phyloP scores from a whole-genome alignment of 2,113 vertebrate genomes.

The Neotragus moschatus region DNA sequence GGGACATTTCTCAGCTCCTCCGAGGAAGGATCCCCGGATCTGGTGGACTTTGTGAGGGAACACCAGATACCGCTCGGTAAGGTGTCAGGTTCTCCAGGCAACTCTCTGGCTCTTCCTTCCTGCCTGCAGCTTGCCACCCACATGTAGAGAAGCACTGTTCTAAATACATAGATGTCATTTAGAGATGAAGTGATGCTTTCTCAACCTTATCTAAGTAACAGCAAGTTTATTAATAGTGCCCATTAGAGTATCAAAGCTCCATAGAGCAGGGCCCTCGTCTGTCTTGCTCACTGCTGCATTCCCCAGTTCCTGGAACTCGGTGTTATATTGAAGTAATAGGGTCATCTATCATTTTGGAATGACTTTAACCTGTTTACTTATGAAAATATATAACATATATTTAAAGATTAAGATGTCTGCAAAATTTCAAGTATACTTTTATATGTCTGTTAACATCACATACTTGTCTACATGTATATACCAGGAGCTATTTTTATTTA shows the following conservation, averaged over 20 bases:
- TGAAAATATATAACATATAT: constrained; percentile 34
- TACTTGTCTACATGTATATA: background rate
- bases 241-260: background rate
- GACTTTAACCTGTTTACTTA: background rate
- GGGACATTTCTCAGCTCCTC: constrained; percentile 91
- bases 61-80: constrained; percentile 92
- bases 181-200: constrained; percentile 28
- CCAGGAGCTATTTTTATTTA: background rate
- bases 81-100: background rate
- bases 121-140: background rate
- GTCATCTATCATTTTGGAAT: constrained; percentile 32
- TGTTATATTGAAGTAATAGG: background rate
- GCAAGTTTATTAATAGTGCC: background rate
- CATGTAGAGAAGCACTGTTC: background rate
- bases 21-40: constrained; percentile 81
- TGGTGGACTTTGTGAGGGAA: constrained; percentile 88
- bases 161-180: background rate
- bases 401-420: constrained; percentile 37
- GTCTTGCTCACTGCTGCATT: background rate
- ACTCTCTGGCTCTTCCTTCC: background rate
- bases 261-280: background rate
- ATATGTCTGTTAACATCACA: background rate
- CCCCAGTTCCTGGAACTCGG: background rate
- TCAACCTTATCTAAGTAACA: constrained; percentile 1
- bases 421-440: constrained; percentile 21